A percentile compares a stretch with the other conserved stretches of the same genome.
These are phyloP conservation scores for Brachionichthys hirsutus DNA, from an alignment of 2,113 vertebrate genomes.

Conservation along the genomic window DNA sequence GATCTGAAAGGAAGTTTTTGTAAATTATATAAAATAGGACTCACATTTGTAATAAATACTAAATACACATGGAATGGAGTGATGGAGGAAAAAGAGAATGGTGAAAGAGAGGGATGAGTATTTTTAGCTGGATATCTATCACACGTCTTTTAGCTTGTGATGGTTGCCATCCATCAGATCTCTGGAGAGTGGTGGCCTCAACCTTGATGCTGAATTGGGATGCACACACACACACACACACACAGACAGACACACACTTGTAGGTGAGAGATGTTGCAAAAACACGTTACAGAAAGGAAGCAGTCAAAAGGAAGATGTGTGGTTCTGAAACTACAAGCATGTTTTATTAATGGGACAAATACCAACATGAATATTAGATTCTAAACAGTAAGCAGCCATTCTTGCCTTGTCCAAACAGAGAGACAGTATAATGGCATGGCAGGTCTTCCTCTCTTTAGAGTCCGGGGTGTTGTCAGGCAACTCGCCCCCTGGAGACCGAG, in stretches of 20 bases:
- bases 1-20: too few species aligned
- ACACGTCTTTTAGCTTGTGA: slow-evolving; percentile 60
- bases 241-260: slow-evolving; percentile 10
- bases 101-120: slow-evolving; percentile 26
- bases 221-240: slow-evolving; percentile 13
- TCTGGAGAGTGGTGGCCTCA: slow-evolving; percentile 76
- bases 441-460: slow-evolving; percentile 36
- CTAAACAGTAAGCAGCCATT: not conserved
- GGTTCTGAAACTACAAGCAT: slow-evolving; percentile 1
- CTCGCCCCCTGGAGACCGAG: slow-evolving; percentile 32
- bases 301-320: not conserved
- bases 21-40: too few species aligned
- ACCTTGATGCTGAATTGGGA: slow-evolving; percentile 74
- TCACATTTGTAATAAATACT: too few species aligned
- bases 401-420: slow-evolving; percentile 6
- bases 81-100: slow-evolving; percentile 30
- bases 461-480: slow-evolving; percentile 46
- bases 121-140: slow-evolving; percentile 77
- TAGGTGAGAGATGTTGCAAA: not conserved
- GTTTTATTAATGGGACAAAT: too few species aligned
- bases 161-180: slow-evolving; percentile 72
- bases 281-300: slow-evolving; percentile 18
- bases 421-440: slow-evolving; percentile 21
- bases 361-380: too few species aligned
- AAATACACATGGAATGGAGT: too few species aligned